These are phyloP conservation scores for Apeltes quadracus DNA, from an alignment of 2,113 vertebrate species.

Conservation along the genomic window DNA sequence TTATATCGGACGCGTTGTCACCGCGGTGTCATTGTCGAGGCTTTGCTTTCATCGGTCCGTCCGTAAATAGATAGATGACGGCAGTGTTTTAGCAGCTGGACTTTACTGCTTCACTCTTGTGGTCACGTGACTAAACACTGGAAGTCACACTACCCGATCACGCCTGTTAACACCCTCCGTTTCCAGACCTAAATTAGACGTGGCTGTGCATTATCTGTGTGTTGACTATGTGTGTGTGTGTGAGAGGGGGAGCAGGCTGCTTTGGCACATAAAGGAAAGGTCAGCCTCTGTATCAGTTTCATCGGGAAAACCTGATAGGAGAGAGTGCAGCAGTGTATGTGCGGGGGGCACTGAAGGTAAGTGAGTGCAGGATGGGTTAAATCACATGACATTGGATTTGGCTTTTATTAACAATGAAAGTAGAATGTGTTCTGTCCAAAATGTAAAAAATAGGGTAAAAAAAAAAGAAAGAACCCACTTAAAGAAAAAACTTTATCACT, in stretches of 20 bases:
- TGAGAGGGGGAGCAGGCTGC: neutral
- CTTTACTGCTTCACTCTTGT: slow-evolving; percentile 15
- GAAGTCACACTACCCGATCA: slow-evolving; percentile 43
- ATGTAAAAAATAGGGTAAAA: neutral
- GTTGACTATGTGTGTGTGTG: neutral
- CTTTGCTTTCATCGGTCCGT: slow-evolving; percentile 18
- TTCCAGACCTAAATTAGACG: slow-evolving; percentile 18
- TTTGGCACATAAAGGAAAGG: no score
- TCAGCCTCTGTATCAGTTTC: slow-evolving; percentile 68
- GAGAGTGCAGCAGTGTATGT: slow-evolving; percentile 19
- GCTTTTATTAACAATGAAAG: neutral
- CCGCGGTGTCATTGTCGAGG: slow-evolving; percentile 22
- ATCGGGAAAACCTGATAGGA: slow-evolving; percentile 62
- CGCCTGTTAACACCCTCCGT: slow-evolving; percentile 35
- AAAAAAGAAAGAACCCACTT: slow-evolving; percentile 4
- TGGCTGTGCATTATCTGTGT: slow-evolving; percentile 2
- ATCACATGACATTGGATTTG: slow-evolving; percentile 1
- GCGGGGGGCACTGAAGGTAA: neutral
- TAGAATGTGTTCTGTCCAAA: neutral
- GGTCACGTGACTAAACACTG: slow-evolving; percentile 33
- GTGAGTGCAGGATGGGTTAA: slow-evolving; percentile 6
- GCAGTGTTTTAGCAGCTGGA: slow-evolving; percentile 47
- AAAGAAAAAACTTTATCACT: no score
- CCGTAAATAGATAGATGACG: slow-evolving; percentile 9
- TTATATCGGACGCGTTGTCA: slow-evolving; percentile 29